These are phyloP conservation scores for Megalurothrips usitatus DNA, from an alignment of 2,888 invertebrate species.

Conservation along the genomic window DNA sequence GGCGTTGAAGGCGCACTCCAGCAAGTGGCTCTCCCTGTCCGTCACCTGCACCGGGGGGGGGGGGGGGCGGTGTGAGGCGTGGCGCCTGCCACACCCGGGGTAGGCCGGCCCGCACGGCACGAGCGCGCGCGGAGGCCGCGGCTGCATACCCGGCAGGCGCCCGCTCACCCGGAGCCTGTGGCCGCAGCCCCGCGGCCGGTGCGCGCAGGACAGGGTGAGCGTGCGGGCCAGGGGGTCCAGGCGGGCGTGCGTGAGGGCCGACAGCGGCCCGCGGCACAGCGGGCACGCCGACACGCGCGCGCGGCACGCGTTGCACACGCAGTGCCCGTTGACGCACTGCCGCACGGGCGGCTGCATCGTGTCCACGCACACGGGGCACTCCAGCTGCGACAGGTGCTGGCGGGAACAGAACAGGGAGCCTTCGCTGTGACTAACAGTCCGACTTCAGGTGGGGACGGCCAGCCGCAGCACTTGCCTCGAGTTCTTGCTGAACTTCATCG, in stretches of 20 bases:
- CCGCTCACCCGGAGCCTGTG: neutral
- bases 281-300: neutral
- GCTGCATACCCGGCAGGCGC: no score
- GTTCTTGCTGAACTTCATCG: no score
- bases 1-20: neutral
- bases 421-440: neutral
- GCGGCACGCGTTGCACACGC: slow-evolving; percentile 21
- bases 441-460: neutral
- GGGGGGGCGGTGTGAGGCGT: neutral
- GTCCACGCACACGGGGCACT: slow-evolving; percentile 25
- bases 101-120: no score
- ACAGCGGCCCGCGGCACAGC: slow-evolving; percentile 13
- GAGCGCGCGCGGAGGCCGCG: no score
- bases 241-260: neutral
- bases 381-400: neutral
- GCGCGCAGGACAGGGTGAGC: slow-evolving; percentile 1
- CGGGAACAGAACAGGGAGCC: neutral
- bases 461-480: neutral
- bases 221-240: slow-evolving; percentile 7
- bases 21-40: neutral
- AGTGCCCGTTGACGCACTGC: slow-evolving; percentile 22
- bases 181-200: neutral
- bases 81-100: no score
- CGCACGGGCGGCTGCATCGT: slow-evolving; percentile 13
- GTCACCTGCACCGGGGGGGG: neutral